These are phyloP conservation scores for Eristalis tenax DNA, from an alignment of 2,888 invertebrate genomes.

Conservation along the genomic window DNA sequence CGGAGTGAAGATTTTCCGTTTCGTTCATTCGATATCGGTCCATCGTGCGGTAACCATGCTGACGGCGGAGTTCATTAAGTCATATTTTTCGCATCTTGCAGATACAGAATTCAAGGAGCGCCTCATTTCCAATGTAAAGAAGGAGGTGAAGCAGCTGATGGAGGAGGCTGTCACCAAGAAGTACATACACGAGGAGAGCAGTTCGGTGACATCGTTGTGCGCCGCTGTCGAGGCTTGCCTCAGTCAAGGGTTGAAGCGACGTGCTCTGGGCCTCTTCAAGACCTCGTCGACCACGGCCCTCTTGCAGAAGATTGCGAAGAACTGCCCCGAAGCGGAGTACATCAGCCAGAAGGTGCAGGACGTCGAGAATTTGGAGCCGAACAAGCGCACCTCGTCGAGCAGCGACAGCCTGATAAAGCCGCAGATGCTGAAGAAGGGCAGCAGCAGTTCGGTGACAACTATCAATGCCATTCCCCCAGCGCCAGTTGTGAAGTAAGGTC, in stretches of 20 bases:
- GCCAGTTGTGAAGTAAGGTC: conserved; percentile 57
- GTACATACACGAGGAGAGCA: conserved; percentile 96
- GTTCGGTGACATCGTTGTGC: conserved; percentile 93
- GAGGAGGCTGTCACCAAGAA: conserved; percentile 98
- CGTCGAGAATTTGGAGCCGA: conserved; percentile 87
- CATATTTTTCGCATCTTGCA: conserved; percentile 71
- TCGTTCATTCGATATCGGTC: conserved; percentile 34
- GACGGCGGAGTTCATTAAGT: conserved; percentile 55
- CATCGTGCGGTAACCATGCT: conserved; percentile 33
- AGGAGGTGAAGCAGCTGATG: conserved; percentile 98
- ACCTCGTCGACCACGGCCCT: conserved; percentile 96
- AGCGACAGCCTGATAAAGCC: conserved; percentile 86
- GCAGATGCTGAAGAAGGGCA: conserved; percentile 86
- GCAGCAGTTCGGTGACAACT: conserved; percentile 82
- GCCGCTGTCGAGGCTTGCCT: conserved; percentile 95
- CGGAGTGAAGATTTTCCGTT: conserved; percentile 24
- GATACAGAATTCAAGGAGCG: conserved; percentile 86
- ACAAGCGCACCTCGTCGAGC: conserved; percentile 84
- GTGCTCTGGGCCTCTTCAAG: conserved; percentile 93
- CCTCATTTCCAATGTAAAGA: conserved; percentile 90
- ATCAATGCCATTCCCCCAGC: conserved; percentile 64
- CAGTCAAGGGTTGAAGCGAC: conserved; percentile 86
- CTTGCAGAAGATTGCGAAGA: conserved; percentile 94
- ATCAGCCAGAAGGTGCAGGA: conserved; percentile 90
- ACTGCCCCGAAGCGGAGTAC: conserved; percentile 87